phyloP scores from a whole-genome alignment of 2,888 invertebrate genomes.

The Melieria crassipennis region DNA sequence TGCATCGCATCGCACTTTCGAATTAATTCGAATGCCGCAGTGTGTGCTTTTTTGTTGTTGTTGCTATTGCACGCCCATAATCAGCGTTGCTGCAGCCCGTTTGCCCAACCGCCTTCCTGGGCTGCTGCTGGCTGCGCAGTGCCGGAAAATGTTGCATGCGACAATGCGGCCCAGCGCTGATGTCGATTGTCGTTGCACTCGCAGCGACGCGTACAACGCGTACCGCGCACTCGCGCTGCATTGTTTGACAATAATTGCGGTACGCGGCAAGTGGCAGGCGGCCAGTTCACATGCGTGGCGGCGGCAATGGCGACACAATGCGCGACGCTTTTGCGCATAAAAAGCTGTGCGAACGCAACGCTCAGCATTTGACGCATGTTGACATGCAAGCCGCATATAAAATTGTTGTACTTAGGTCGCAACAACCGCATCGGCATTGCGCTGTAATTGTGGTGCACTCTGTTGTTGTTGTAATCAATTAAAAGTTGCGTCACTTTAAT shows the following conservation, averaged over 20 bases:
- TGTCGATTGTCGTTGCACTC: conserved; percentile 25
- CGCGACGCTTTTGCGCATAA: conserved; percentile 24
- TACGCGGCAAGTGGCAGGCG: conserved; percentile 24
- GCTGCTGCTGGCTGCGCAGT: conserved; percentile 10
- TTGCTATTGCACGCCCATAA: conserved; percentile 24
- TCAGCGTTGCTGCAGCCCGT: conserved; percentile 7
- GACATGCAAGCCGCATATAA: conserved; percentile 32
- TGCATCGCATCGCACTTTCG: conserved; percentile 11
- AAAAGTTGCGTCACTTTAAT: conserved; percentile 48
- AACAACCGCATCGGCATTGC: conserved; percentile 39
- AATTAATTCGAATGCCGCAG: conserved; percentile 30
- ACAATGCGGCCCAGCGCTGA: conserved; percentile 1
- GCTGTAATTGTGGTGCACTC: conserved; percentile 39
- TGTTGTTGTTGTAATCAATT: conserved; percentile 44
- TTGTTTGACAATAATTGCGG: conserved; percentile 28
- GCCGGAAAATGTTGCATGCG: conserved; percentile 28
- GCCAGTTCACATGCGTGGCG: conserved; percentile 36
- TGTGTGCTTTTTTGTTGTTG: conserved; percentile 39
- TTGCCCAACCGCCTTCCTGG: background rate
- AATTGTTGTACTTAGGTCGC: conserved; percentile 35
- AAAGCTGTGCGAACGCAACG: conserved; percentile 11
- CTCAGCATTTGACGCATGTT: conserved; percentile 36
- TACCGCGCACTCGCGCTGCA: conserved; percentile 20
- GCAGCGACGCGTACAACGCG: conserved; percentile 9
- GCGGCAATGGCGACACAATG: conserved; percentile 14